Evolutionary conservation across 2,797 vertebrate genomes (phyloP).

Genomic region (Tragopan temminckii): DNA sequence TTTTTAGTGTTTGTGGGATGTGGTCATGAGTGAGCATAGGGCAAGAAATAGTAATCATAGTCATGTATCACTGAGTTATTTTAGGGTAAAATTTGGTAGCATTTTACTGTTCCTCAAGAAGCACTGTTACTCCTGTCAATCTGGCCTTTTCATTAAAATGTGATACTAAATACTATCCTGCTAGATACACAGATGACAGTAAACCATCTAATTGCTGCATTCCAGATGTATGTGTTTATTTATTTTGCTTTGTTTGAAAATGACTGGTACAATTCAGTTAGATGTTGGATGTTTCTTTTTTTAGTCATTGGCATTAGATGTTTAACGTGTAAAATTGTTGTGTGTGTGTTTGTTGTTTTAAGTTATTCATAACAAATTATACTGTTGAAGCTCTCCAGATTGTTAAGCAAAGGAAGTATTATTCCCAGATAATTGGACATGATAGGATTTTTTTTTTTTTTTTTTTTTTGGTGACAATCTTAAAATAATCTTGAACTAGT

Average conservation of each 20-base stretch:
- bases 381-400: not conserved
- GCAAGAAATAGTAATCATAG: not conserved
- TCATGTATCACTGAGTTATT: not conserved
- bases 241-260: not conserved
- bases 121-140: not conserved
- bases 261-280: not conserved
- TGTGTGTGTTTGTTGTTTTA: not conserved
- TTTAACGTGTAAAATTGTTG: not conserved
- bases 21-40: not conserved
- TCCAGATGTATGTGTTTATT: not conserved
- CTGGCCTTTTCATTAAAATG: not conserved
- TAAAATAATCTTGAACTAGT: not conserved
- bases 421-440: not conserved
- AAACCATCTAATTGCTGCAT: not conserved
- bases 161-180: not conserved
- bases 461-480: not conserved
- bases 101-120: not conserved
- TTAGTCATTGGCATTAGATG: not conserved
- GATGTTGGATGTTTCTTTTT: not conserved
- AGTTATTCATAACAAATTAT: not conserved
- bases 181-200: not conserved
- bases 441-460: rapidly evolving
- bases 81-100: not conserved
- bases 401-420: not conserved
- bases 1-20: not conserved